phyloP scores from a whole-genome alignment of 37 sponge, comb jelly and placozoan genomes.

The Ephydatia muelleri region DNA sequence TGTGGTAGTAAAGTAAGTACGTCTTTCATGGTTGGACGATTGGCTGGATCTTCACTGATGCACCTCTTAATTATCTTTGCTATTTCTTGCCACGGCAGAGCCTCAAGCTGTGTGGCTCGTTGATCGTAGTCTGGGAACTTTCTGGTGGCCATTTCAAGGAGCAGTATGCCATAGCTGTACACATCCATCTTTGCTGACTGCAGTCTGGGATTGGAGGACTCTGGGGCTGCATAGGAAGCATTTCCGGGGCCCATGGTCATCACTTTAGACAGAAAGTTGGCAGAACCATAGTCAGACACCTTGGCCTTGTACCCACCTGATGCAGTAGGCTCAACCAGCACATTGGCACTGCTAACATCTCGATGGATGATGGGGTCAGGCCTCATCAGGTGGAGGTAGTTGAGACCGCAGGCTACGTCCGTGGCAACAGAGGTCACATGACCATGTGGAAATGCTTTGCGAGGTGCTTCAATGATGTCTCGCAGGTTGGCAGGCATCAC shows the following conservation, averaged over 20 bases:
- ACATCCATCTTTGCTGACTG: conserved; percentile 63
- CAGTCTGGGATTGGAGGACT: conserved; percentile 7
- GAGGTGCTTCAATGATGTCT: conserved; percentile 1
- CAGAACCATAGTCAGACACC: conserved; percentile 65
- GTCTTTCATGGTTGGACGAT: not conserved
- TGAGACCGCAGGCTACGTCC: conserved; percentile 49
- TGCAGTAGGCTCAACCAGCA: conserved; percentile 17
- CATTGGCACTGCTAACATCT: conserved; percentile 69
- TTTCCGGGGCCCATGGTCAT: conserved; percentile 28
- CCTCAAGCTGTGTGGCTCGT: no score
- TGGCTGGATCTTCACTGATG: not conserved
- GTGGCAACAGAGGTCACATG: conserved; percentile 8
- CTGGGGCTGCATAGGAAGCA: conserved; percentile 60
- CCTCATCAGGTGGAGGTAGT: conserved; percentile 47
- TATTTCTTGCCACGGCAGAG: not conserved
- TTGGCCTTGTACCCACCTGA: conserved; percentile 35
- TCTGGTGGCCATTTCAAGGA: conserved; percentile 40
- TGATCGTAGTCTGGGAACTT: conserved; percentile 34
- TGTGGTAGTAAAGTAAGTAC: not conserved
- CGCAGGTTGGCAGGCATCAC: conserved; percentile 53
- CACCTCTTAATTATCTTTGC: not conserved
- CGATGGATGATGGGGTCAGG: conserved; percentile 67
- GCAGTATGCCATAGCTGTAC: conserved; percentile 63
- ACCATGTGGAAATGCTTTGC: not conserved
- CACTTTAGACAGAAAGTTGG: conserved; percentile 41